Evolutionary conservation across 2,797 vertebrate species (phyloP).

Genomic region (Protosalanx chinensis): DNA sequence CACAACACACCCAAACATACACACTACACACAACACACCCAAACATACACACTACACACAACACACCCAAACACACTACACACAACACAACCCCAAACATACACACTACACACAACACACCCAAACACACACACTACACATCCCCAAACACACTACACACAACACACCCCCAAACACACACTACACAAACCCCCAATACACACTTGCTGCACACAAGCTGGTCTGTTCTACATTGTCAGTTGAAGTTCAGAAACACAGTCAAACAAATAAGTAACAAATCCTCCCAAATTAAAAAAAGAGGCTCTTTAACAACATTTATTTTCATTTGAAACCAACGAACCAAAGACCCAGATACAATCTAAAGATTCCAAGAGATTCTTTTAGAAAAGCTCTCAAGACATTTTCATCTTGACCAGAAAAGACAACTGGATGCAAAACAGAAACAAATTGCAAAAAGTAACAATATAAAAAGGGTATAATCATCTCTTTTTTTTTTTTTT

Average conservation of each 20-base stretch:
- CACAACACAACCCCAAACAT: background rate
- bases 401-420: slow-evolving; percentile 19
- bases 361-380: slow-evolving; percentile 40
- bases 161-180: background rate
- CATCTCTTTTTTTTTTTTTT: slow-evolving; percentile 38
- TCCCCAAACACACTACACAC: slow-evolving; percentile 7
- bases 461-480: slow-evolving; percentile 61
- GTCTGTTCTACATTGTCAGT: background rate
- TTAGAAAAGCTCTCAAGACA: slow-evolving; percentile 42
- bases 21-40: slow-evolving; percentile 13
- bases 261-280: background rate
- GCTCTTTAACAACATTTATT: slow-evolving; percentile 44
- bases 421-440: slow-evolving; percentile 44
- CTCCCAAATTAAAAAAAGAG: background rate
- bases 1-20: background rate
- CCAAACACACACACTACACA: slow-evolving; percentile 5
- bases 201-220: background rate
- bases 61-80: background rate
- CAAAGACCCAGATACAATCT: slow-evolving; percentile 45
- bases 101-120: background rate
- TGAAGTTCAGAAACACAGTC: background rate
- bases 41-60: background rate
- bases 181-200: slow-evolving; percentile 13
- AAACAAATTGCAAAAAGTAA: slow-evolving; percentile 36
- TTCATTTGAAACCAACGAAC: slow-evolving; percentile 29